Evolutionary conservation across 1,140 invertebrate species (phyloP), one percentile per base, ranked within the genome.

Genomic region (Mercenaria mercenaria): DNA sequence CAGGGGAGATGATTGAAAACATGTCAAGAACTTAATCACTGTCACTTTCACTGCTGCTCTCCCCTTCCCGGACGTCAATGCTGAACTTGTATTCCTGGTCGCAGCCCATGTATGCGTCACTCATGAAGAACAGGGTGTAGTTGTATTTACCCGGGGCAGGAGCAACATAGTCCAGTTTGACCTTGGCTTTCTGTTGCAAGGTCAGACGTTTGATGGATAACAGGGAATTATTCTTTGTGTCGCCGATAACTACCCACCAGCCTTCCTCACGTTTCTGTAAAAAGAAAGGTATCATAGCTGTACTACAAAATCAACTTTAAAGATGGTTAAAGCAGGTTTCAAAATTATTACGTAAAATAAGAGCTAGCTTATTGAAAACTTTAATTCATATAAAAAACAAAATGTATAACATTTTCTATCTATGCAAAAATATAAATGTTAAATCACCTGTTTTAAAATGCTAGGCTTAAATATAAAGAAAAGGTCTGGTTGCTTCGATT

Each of bases 241-340:
- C 99, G 0, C 99, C 99, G 94, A 99, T 99, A 26, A 99, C 99
- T 8, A 99, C 98, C 99, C 99, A 99, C 99, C 99, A 99, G 56
- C 99, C 99, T 96, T 99, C 99, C 96, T 99, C 99, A 72, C 99
- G 97, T 97, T 99, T 99, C 97, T 95, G 89, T 47, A 90, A 93
- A 3, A 79, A 18, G n/a, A 50, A 85, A 61, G 10, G 47, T 52
- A 52, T 11, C 20, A 52, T 52, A 20, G 47, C 20, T n/a, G n/a
- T n/a, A n/a, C n/a, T n/a, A n/a, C n/a, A n/a, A n/a, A n/a, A n/a
- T n/a, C n/a, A n/a, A n/a, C n/a, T n/a, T n/a, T n/a, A n/a, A n/a
- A n/a, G n/a, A n/a, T n/a, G n/a, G n/a, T n/a, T n/a, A n/a, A n/a
- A n/a, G n/a, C n/a, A n/a, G n/a, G n/a, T n/a, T n/a, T n/a, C n/a